A percentile compares a stretch with the other conserved stretches of the same genome.
phyloP scores from a whole-genome alignment of 2,888 invertebrate species.

The Dryadula phaetusa region DNA sequence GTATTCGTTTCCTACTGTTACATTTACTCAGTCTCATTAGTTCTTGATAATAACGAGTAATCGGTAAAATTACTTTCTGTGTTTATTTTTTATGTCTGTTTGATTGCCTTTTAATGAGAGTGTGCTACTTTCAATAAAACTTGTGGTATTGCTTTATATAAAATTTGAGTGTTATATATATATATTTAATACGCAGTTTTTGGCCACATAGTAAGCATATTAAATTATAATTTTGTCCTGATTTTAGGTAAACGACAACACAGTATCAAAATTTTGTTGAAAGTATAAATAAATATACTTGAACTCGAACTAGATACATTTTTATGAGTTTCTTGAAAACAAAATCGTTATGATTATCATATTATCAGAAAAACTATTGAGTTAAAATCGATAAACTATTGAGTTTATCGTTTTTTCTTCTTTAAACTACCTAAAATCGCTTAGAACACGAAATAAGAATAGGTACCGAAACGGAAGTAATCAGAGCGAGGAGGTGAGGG shows the following conservation, averaged over 20 bases:
- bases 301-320: slow-evolving; percentile 76
- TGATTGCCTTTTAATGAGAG: slow-evolving; percentile 1
- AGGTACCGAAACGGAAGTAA: not conserved
- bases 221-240: slow-evolving; percentile 54
- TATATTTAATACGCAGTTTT: slow-evolving; percentile 1
- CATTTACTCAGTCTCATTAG: slow-evolving; percentile 67
- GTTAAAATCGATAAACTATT: too few relatives aligned
- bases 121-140: not conserved
- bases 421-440: not conserved
- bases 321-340: slow-evolving; percentile 53
- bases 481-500: slow-evolving; percentile 23
- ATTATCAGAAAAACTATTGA: too few relatives aligned
- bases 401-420: too few relatives aligned
- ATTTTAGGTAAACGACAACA: slow-evolving; percentile 53
- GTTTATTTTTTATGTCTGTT: slow-evolving; percentile 32
- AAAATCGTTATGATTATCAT: too few relatives aligned
- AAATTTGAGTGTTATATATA: not conserved
- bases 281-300: slow-evolving; percentile 54
- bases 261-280: slow-evolving; percentile 58
- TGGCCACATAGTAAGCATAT: not conserved
- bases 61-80: slow-evolving; percentile 30
- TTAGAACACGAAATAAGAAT: not conserved
- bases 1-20: slow-evolving; percentile 74
- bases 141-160: not conserved
- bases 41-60: slow-evolving; percentile 48